A percentile compares a stretch with the other conserved stretches of the same genome.
These are phyloP conservation scores for Balaeniceps rex DNA, from an alignment of 2,113 vertebrate genomes.

Conservation along the genomic window DNA sequence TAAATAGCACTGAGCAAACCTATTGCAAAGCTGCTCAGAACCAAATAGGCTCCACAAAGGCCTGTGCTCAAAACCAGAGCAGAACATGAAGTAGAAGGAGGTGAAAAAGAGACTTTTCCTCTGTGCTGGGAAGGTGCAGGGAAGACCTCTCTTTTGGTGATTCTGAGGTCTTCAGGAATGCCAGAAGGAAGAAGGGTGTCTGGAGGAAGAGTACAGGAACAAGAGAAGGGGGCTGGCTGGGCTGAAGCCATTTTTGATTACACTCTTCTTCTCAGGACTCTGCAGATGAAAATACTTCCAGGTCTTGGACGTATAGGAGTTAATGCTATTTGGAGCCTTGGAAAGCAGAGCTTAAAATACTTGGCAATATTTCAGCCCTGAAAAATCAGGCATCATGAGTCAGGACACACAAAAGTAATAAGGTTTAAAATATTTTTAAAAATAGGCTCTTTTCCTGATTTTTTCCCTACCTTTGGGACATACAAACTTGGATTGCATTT, in stretches of 20 bases:
- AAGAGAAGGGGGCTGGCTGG: not conserved
- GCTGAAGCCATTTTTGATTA: not conserved
- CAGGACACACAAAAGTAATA: not conserved
- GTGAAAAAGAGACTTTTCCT: not conserved
- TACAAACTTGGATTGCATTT: not conserved
- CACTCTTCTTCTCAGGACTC: not conserved
- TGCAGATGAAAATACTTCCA: not conserved
- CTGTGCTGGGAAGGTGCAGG: not conserved
- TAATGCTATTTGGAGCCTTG: not conserved
- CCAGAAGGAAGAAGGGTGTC: not conserved
- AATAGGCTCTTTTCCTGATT: not conserved
- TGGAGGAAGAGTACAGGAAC: not conserved
- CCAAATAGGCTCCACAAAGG: accelerated
- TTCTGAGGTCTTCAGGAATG: not conserved
- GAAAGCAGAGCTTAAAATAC: not conserved
- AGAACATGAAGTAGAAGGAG: not conserved
- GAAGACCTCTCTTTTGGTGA: not conserved
- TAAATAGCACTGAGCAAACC: not conserved
- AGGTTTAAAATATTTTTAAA: not conserved
- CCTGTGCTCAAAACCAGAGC: not conserved
- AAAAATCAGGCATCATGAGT: not conserved
- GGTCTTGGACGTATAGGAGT: not conserved
- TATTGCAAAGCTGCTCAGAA: not conserved
- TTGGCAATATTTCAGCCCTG: not conserved
- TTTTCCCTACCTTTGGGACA: not conserved